phyloP scores from a whole-genome alignment of 1,140 invertebrate species.

The Akabosia matsudoensis region DNA sequence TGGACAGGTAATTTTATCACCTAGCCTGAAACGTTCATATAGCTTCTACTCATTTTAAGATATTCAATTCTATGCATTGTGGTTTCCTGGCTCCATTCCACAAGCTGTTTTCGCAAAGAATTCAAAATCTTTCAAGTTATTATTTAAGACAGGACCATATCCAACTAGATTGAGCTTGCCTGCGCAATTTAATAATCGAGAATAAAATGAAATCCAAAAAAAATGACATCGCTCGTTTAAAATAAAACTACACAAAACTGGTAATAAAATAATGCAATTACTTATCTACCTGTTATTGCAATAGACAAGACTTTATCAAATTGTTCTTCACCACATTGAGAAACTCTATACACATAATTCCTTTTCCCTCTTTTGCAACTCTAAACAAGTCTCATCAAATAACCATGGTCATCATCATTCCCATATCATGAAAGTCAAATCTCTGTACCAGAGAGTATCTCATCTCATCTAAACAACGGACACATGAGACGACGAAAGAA shows the following conservation, averaged over 20 bases:
- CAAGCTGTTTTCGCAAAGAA: background rate
- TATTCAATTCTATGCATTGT: background rate
- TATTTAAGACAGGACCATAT: background rate
- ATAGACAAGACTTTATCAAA: background rate
- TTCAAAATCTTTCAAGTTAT: no score
- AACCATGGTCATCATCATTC: conserved; percentile 5
- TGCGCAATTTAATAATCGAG: no score
- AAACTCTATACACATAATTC: background rate
- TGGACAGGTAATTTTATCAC: background rate
- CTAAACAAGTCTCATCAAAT: background rate
- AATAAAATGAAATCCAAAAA: background rate
- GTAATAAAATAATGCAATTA: background rate
- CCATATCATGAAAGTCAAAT: background rate
- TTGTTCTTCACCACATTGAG: background rate
- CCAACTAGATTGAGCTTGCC: no score
- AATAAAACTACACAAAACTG: background rate
- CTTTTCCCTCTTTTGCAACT: background rate
- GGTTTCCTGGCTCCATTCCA: background rate
- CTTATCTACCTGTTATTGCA: background rate
- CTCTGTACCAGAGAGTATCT: background rate
- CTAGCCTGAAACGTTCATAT: no score
- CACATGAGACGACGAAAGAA: conserved; percentile 1
- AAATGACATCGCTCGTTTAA: background rate
- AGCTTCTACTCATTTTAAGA: background rate
- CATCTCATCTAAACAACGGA: conserved; percentile 7